These are phyloP conservation scores for Ips nitidus DNA, from an alignment of 1,140 invertebrate species.

Conservation along the genomic window DNA sequence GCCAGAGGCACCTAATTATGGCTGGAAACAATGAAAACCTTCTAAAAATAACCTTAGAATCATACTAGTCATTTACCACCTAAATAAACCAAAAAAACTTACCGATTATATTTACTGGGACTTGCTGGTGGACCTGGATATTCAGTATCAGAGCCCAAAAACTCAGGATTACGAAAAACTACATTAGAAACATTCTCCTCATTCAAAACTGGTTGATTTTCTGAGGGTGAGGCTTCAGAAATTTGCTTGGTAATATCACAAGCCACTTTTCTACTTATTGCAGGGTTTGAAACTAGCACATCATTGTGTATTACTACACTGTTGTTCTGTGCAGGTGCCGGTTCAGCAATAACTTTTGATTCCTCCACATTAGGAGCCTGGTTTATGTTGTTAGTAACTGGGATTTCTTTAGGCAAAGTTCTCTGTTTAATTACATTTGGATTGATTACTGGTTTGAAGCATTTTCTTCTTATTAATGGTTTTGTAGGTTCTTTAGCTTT, in stretches of 20 bases:
- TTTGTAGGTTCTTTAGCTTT: too few relatives aligned
- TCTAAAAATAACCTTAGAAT: too few relatives aligned
- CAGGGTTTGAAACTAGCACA: background rate
- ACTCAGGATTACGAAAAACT: background rate
- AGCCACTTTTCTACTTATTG: background rate
- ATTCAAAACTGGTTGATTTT: background rate
- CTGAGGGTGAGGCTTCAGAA: background rate
- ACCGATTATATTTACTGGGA: conserved; percentile 48
- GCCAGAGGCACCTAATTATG: too few relatives aligned
- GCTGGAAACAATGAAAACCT: too few relatives aligned
- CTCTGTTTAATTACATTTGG: conserved; percentile 15
- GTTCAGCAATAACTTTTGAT: too few relatives aligned
- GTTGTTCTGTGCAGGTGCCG: too few relatives aligned
- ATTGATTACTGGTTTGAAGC: conserved; percentile 22
- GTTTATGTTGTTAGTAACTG: background rate
- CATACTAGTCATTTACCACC: too few relatives aligned
- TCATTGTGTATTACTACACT: background rate
- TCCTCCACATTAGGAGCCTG: too few relatives aligned
- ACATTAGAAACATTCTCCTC: background rate
- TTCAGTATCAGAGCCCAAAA: conserved; percentile 40
- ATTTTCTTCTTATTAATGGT: conserved; percentile 10
- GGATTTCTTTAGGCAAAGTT: background rate
- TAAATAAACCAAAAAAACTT: too few relatives aligned
- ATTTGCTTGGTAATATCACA: background rate
- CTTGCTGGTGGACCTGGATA: conserved; percentile 45